phyloP scores from a whole-genome alignment of 2,888 invertebrate genomes.

The Protophormia terraenovae region DNA sequence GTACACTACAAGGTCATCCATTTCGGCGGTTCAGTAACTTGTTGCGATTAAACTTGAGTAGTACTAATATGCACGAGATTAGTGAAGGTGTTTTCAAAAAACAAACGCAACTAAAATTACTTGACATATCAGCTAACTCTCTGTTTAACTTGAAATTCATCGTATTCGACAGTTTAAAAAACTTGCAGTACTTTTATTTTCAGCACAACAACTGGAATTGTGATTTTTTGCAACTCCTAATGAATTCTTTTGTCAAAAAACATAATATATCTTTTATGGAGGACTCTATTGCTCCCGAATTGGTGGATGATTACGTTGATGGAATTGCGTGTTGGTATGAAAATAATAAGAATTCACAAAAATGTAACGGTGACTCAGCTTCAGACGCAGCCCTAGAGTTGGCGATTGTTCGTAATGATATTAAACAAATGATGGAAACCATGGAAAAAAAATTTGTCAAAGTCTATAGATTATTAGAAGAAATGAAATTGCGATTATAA shows the following conservation, averaged over 20 bases:
- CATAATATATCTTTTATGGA: conserved; percentile 78
- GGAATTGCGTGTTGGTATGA: conserved; percentile 80
- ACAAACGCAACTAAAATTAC: conserved; percentile 74
- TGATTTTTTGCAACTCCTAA: conserved; percentile 78
- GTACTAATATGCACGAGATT: conserved; percentile 76
- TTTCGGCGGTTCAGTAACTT: conserved; percentile 75
- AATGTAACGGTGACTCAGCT: conserved; percentile 73
- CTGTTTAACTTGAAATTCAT: conserved; percentile 78
- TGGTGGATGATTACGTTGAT: conserved; percentile 79
- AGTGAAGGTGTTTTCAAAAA: conserved; percentile 78
- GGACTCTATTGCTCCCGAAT: conserved; percentile 77
- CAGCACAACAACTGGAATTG: conserved; percentile 80
- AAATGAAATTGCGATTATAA: conserved; percentile 77
- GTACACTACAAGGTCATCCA: conserved; percentile 76
- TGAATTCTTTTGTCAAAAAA: conserved; percentile 78
- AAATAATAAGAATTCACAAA: conserved; percentile 75
- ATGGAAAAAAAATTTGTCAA: conserved; percentile 78
- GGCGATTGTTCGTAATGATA: conserved; percentile 78
- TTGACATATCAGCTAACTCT: conserved; percentile 77
- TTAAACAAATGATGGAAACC: conserved; percentile 76
- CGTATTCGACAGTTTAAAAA: conserved; percentile 77
- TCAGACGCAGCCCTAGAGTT: conserved; percentile 76
- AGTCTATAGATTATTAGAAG: conserved; percentile 78
- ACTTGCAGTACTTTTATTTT: conserved; percentile 79
- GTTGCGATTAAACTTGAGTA: conserved; percentile 77